Conservation (phyloP, 2,113 vertebrate genomes). For the Ochotona curzoniae region DNA sequence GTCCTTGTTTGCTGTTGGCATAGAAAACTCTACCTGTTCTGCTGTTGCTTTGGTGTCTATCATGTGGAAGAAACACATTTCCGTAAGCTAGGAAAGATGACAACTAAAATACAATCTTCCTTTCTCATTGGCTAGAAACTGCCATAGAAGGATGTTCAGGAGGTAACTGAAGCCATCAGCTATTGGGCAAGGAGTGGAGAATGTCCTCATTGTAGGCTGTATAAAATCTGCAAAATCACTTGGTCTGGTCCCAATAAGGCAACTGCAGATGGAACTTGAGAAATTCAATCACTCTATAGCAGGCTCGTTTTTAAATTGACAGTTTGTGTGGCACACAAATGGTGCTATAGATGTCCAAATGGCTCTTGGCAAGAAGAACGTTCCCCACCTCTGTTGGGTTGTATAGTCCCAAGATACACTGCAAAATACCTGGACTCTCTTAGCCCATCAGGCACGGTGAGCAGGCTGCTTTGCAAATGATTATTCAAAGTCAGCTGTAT, state of each 20-base stretch:
- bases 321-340: too few species aligned
- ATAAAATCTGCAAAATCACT: too few species aligned
- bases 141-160: not conserved
- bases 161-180: not conserved
- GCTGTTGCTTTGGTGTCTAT: not conserved
- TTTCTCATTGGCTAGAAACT: constrained; percentile 25
- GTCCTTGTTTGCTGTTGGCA: constrained; percentile 7
- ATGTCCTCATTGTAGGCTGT: not conserved
- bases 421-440: not conserved
- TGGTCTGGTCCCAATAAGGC: too few species aligned
- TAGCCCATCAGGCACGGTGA: not conserved
- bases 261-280: too few species aligned
- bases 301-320: too few species aligned
- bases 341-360: too few species aligned
- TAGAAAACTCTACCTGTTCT: not conserved
- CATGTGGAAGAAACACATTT: not conserved
- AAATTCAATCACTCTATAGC: too few species aligned
- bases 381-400: too few species aligned
- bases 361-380: too few species aligned
- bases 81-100: not conserved
- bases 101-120: not conserved
- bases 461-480: not conserved
- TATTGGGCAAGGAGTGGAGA: not conserved
- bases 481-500: not conserved
- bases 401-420: too few species aligned